These are phyloP conservation scores for Listronotus oregonensis DNA, from an alignment of 1,140 invertebrate species.

Conservation along the genomic window DNA sequence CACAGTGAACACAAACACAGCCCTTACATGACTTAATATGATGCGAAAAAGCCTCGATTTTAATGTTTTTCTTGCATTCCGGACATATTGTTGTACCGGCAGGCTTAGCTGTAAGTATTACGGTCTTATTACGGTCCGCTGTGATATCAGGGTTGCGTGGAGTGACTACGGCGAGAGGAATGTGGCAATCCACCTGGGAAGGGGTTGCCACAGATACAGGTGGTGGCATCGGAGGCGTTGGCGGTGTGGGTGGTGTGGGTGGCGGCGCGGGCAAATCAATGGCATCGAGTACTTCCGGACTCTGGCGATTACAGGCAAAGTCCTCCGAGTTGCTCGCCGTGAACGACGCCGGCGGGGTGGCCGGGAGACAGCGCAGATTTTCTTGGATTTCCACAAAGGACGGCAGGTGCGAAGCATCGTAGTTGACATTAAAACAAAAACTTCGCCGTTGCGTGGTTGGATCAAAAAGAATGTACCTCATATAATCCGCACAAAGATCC, in stretches of 20 bases:
- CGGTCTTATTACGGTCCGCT: not conserved
- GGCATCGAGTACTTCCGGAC: not conserved
- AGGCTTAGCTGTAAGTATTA: not conserved
- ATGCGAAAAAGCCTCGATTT: not conserved
- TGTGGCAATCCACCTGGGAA: not conserved
- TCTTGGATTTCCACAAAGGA: not conserved
- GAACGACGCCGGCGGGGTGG: not conserved
- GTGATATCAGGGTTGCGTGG: not conserved
- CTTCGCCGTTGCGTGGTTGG: not conserved
- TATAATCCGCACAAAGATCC: not conserved
- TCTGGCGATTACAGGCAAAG: not conserved
- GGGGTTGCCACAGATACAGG: not conserved
- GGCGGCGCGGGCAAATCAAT: not conserved
- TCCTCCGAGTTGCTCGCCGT: not conserved
- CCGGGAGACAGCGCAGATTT: not conserved
- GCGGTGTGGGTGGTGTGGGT: not conserved
- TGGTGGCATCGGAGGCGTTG: not conserved
- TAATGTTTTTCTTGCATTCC: not conserved
- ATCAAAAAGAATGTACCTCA: not conserved
- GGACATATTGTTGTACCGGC: conserved; percentile 2
- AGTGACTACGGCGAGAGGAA: not conserved
- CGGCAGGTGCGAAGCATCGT: not conserved
- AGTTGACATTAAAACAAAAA: conserved; percentile 1
- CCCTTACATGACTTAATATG: not conserved
- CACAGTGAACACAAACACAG: too few species aligned